Base-by-base conservation (phyloP, 1,140 invertebrate genomes). In the Drosophila simulans region DNA sequence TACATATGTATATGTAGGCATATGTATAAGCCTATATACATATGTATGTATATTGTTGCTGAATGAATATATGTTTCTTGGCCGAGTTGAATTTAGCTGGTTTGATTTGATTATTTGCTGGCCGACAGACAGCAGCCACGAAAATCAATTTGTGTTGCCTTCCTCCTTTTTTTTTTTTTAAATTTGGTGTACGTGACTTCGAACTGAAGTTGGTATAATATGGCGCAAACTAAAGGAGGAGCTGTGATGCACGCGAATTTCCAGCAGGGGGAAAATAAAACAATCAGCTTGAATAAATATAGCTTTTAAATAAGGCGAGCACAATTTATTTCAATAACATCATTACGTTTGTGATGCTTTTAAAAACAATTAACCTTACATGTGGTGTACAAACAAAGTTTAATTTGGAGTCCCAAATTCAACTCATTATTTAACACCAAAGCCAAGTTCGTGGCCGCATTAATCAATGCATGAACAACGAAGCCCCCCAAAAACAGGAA, bases 71-170 rank as follows among this genome's bases (percentile, higher is more conserved):
- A 55, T 54, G 45, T 22, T 65, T 42, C 8, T 51, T n/a, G 35
- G 35, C 10, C 49, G 45, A n/a, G 43, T 25, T 35, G 60, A 64
- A 51, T 56, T 66, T 70, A 52, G 66, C 64, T 27, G 51, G 49
- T 55, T 42, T 78, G 77, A 86, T 86, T 88, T 79, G 82, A 88
- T 86, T 86, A 86, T 86, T 86, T 88, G 66, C 78, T 79, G 27
- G 54, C 31, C 70, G 56, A 40, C 72, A 55, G 62, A 66, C 60
- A 39, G 76, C 69, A 70, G 78, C 82, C 68, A 71, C 78, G 73
- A 82, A 88, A 85, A 85, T 85, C 82, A 85, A 85, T 85, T 88
- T 85, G 60, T 64, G 31, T 27, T 79, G 59, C 25, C 58, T 45
- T 48, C 58, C 31, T 57, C 73, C 72, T 81, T 68, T 53, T 57